Evolutionary conservation across 2,113 vertebrate genomes (phyloP).

Genomic region (Sus scrofa): DNA sequence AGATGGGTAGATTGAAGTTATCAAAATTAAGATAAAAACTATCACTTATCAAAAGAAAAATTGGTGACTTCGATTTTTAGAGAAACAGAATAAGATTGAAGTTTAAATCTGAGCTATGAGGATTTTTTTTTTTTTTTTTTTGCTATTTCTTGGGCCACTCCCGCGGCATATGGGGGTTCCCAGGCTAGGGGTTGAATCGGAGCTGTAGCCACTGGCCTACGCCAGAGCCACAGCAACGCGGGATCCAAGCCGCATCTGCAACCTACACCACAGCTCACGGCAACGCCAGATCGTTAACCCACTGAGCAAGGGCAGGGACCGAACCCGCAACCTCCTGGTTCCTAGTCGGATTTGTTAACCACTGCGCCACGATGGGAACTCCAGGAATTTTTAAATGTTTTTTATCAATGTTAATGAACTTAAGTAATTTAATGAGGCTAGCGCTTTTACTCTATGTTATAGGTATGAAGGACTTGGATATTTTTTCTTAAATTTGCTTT

Average conservation of each 20-base stretch:
- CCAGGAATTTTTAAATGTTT: not conserved
- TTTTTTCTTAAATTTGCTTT: constrained; percentile 66
- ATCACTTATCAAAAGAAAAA: constrained; percentile 30
- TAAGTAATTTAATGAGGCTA: not conserved
- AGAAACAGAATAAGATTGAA: constrained; percentile 25
- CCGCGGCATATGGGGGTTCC: too few relatives aligned
- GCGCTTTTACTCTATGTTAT: not conserved
- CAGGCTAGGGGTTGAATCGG: too few relatives aligned
- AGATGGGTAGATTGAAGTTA: not conserved
- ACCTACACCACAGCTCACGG: too few relatives aligned
- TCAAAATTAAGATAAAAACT: constrained; percentile 26
- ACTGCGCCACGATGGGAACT: too few relatives aligned
- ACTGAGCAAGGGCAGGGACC: too few relatives aligned
- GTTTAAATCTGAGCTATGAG: constrained; percentile 35
- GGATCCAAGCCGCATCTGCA: too few relatives aligned
- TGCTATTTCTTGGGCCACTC: too few relatives aligned
- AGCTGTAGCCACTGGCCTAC: too few relatives aligned
- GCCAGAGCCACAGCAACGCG: too few relatives aligned
- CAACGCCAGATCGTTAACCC: too few relatives aligned
- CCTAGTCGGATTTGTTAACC: too few relatives aligned
- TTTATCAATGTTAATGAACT: not conserved
- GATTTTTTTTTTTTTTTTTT: not conserved
- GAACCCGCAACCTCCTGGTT: too few relatives aligned
- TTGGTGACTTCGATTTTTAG: constrained; percentile 2
- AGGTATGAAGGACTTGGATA: not conserved